Percentiles rank a stretch among this genome's conserved stretches.
Evolutionary conservation across 2,113 vertebrate genomes (phyloP).

Genomic region (Alaudala cheleensis): DNA sequence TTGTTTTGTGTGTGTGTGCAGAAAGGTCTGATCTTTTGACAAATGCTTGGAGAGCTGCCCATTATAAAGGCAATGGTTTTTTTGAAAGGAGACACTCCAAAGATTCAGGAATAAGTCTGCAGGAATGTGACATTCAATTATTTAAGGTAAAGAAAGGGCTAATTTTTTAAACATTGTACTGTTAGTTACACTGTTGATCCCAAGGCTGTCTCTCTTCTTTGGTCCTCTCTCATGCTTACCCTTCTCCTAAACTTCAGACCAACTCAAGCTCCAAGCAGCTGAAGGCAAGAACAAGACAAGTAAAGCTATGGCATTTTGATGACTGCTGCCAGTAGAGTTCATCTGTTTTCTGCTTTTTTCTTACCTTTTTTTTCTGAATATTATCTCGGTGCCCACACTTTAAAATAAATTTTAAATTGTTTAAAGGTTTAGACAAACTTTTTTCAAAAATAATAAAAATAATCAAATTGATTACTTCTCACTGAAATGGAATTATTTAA

Average conservation of each 20-base stretch:
- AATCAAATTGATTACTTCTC: not conserved
- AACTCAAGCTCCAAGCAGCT: not conserved
- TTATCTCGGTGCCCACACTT: not conserved
- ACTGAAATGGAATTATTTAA: not conserved
- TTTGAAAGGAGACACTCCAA: not conserved
- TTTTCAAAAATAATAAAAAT: not conserved
- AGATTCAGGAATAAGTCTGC: not conserved
- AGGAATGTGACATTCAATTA: constrained; percentile 1
- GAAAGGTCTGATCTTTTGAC: not conserved
- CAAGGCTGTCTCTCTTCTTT: not conserved
- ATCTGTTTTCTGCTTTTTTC: not conserved
- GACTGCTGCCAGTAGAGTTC: not conserved
- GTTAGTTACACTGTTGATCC: not conserved
- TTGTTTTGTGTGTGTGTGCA: not conserved
- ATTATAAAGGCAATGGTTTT: not conserved
- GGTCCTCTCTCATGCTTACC: not conserved
- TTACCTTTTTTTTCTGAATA: not conserved
- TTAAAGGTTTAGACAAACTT: not conserved
- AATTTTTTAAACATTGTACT: not conserved
- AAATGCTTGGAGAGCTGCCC: not conserved
- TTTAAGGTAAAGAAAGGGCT: not conserved
- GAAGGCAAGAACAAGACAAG: not conserved
- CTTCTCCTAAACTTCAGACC: not conserved
- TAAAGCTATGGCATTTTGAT: not conserved
- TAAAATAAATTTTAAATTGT: not conserved